Base-by-base conservation (phyloP, 2,113 vertebrate genomes). In the Columbina picui region DNA sequence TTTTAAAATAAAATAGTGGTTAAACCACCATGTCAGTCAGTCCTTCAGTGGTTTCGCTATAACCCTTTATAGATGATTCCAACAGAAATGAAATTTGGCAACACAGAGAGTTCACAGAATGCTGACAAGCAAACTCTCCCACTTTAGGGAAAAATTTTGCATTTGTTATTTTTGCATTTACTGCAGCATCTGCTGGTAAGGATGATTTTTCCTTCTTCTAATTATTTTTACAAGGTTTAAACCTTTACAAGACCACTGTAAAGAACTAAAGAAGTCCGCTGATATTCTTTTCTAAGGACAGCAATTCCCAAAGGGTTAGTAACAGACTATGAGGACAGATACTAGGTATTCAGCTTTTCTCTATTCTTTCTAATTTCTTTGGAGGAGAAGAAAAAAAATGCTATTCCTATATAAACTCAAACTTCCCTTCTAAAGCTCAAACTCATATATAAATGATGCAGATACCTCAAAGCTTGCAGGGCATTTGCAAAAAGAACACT, bases 11-110 rank as follows among this genome's bases (percentile, higher is more conserved):
- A 94, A 90, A 84, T 21, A 47, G 34, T 87, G 17, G 18, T 45
- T 64, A 96, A 94, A 82, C 10, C 76, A 94, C 52, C 53, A 43
- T 56, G 56, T 39, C 60, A 90, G n/a, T 52, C 26, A 22, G 22
- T 36, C 91, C 43, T 96, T 91, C 41, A 67, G 60, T 84, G 63
- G 38, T 75, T 93, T 93, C 87, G 81, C 60, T 84, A 55, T 77
- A 91, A 45, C 10, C 53, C 45, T 94, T 94, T 92, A 52, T 36
- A 81, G 90, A 6, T 39, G 64, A 78, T 85, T 93, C 65, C 56
- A 70, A 70, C 77, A 75, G 57, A 84, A 85, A 81, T 10, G 4
- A 96, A 95, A 96, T 84, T 25, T 65, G 25, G 14, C 83, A 79
- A 57, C 2, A 10, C 32, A 69, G 53, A 90, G 13, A 68, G 17